Evolutionary conservation across 37 sponge, comb jelly and placozoan genomes (phyloP), one percentile per base, ranked within the genome.

Genomic region (Mnemiopsis leidyi): DNA sequence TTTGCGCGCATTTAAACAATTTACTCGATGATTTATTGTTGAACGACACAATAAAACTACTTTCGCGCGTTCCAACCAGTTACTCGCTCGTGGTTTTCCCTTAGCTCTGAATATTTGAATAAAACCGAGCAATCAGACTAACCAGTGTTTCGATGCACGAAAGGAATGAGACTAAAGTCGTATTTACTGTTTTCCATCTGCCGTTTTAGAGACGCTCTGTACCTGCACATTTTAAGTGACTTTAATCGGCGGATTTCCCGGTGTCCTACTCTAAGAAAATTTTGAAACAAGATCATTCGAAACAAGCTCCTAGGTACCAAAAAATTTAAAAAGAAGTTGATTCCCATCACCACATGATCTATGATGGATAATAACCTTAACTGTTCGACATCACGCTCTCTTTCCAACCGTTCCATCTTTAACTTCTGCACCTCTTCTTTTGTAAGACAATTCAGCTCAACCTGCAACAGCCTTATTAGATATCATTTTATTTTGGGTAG

Each of bases 141-240:
- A 85, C 90, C 90, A 25, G 90, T 85, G n/a, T 85, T 85, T 23
- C 90, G 39, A 61, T 85, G 90, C 16, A 85, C 35, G 61, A 85
- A 85, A 26, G 90, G 90, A 26, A 85, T 33, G 13, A 85, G 35
- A 25, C 90, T 85, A 61, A 39, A 85, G 61, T 85, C 90, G 26
- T 85, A 85, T 26, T 40, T 85, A 1, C 38, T 23, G 0, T 40
- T 40, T 0, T 85, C 35, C 61, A 85, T 28, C 61, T 85, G 90
- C 29, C 25, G 13, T 2, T 40, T 85, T 23, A 85, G 28, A 13
- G 40, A 38, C 24, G 32, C n/a, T 16, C 90, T 35, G 61, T 85
- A 85, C 90, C 90, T 85, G 61, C 3, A n/a, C n/a, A n/a, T n/a
- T n/a, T n/a, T n/a, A n/a, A n/a, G n/a, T n/a, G n/a, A n/a, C n/a